Conservation (phyloP, 30 jellyfish, hydroid and myxozoan genomes). For the Mastigias papua region DNA sequence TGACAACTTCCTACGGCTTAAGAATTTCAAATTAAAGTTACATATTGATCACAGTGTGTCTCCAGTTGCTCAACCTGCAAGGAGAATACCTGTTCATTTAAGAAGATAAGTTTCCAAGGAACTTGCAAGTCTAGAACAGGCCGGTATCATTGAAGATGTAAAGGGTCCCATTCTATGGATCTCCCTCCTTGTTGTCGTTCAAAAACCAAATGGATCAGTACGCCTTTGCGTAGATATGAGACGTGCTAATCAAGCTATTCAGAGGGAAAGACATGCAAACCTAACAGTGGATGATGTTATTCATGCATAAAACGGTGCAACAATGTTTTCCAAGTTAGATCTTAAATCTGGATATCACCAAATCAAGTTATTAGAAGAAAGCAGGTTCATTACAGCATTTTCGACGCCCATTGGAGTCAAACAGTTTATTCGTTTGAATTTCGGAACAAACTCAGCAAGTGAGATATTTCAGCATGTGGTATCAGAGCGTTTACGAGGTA, state of each 20-base stretch:
- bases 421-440: too few species aligned
- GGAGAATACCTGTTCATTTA: constrained; percentile 51
- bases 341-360: constrained; percentile 42
- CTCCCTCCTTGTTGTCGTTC: constrained; percentile 27
- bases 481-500: too few species aligned
- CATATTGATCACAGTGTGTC: constrained; percentile 53
- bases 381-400: too few species aligned
- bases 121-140: constrained; percentile 16
- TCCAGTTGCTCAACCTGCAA: constrained; percentile 50
- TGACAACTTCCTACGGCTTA: too few species aligned
- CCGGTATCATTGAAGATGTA: constrained; percentile 34
- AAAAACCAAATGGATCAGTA: constrained; percentile 5
- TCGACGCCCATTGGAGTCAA: too few species aligned
- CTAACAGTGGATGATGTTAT: constrained; percentile 29
- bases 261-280: constrained; percentile 28
- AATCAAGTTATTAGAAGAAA: too few species aligned
- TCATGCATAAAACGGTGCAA: constrained; percentile 38
- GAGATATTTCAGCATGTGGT: too few species aligned
- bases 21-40: constrained; percentile 32
- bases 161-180: constrained; percentile 33
- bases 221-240: constrained; percentile 25
- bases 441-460: too few species aligned
- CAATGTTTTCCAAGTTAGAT: too few species aligned
- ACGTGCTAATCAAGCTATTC: constrained; percentile 5
- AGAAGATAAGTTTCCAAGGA: constrained; percentile 20